Conservation (phyloP, 2,113 vertebrate genomes). For the Anhinga rufa region DNA sequence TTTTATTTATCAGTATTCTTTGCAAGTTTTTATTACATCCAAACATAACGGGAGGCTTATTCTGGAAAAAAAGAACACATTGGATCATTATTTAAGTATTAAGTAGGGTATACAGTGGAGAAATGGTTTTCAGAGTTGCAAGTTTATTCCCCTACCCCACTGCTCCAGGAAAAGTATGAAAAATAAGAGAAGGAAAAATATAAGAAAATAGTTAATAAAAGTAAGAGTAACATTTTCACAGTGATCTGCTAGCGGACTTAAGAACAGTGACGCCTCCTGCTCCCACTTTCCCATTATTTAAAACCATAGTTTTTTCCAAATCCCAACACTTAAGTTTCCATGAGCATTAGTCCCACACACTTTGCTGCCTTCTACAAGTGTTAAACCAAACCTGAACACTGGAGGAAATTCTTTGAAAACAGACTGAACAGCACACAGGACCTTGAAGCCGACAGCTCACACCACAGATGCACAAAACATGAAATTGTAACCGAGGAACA, state of each 20-base stretch:
- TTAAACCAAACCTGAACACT: neutral
- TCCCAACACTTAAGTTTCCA: neutral
- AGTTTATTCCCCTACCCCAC: neutral
- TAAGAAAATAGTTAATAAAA: neutral
- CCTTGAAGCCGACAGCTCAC: rapidly evolving
- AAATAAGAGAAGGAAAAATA: neutral
- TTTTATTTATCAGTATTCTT: neutral
- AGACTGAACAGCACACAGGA: neutral
- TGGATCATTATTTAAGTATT: neutral
- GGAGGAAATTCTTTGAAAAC: neutral
- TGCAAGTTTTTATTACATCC: neutral
- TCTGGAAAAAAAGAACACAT: neutral
- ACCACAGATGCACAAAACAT: neutral
- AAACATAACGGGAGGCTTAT: neutral
- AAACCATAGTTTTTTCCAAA: neutral
- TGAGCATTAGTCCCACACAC: neutral
- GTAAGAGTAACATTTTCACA: neutral
- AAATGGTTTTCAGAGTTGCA: neutral
- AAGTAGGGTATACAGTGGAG: neutral
- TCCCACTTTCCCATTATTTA: neutral
- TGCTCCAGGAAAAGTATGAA: neutral
- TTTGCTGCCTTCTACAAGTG: neutral
- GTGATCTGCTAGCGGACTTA: neutral
- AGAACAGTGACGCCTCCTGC: neutral
- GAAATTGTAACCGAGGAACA: neutral